Conservation (phyloP, 2,888 invertebrate genomes). For the Agonopterix subpropinquella region DNA sequence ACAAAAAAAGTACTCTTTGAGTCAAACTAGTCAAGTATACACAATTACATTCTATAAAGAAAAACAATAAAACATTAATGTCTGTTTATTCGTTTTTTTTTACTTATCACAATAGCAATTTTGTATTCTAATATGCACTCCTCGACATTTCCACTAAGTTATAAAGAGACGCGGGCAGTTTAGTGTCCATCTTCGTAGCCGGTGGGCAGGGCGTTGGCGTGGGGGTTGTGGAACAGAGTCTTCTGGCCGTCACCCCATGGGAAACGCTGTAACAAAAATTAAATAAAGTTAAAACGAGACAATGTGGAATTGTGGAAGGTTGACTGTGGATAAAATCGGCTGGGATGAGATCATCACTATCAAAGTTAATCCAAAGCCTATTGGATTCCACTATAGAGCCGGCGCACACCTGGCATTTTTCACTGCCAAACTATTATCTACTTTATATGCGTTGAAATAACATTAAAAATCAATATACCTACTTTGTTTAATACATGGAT, state of each 20-base stretch:
- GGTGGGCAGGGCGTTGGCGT: slow-evolving; percentile 84
- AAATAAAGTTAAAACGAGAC: not conserved
- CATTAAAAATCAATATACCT: too few species aligned
- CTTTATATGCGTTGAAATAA: too few species aligned
- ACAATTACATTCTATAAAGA: too few species aligned
- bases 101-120: slow-evolving; percentile 41
- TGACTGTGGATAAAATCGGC: not conserved
- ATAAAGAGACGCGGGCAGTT: not conserved
- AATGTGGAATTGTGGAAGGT: not conserved
- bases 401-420: not conserved
- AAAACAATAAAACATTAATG: too few species aligned
- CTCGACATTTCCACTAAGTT: slow-evolving; percentile 11
- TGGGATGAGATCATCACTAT: too few species aligned
- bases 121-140: slow-evolving; percentile 36
- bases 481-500: too few species aligned
- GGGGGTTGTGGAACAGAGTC: slow-evolving; percentile 91
- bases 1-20: too few species aligned
- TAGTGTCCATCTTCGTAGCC: slow-evolving; percentile 82
- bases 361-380: too few species aligned
- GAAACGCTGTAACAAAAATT: slow-evolving; percentile 78
- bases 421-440: too few species aligned
- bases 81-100: slow-evolving; percentile 17
- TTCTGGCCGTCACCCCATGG: slow-evolving; percentile 96
- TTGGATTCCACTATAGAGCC: too few species aligned
- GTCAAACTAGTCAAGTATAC: too few species aligned